Base-by-base conservation (phyloP, 2,797 vertebrate genomes). In the Acanthurus leucopareius region DNA sequence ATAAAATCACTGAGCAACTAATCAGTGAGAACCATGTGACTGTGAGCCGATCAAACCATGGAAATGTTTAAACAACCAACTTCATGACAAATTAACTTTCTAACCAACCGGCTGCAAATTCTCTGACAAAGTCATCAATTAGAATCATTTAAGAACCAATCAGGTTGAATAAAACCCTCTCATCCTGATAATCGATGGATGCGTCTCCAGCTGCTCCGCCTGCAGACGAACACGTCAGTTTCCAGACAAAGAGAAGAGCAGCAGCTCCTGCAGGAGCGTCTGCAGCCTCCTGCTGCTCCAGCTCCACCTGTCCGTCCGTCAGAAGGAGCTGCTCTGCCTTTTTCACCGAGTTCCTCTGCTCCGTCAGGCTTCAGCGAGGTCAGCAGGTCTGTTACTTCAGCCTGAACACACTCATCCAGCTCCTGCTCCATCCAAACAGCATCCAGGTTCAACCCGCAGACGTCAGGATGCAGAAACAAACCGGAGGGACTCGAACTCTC, bases 31-130 rank as follows among this genome's bases (percentile, higher is more conserved):
- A 56, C 59, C 56, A 17, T 40, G 8, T 16, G 42, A 79, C 45
- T n/a, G 66, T 22, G 25, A 63, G 63, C 35, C 48, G 28, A 54
- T 61, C 62, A 49, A 57, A 71, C 32, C 69, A 64, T 58, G 65
- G 19, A 58, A 17, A 62, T 68, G 25, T 56, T 52, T 38, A 40
- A 80, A 74, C 68, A 60, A 59, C 65, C 52, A 0, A 10, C 17
- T 9, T n/a, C 59, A 28, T 5, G 1, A 44, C 11, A 72, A 48
- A 74, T 76, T 53, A 58, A 51, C 65, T 70, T 61, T 53, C 57
- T 8, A 65, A 76, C 57, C 42, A 63, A 13, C 57, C 59, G 8
- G 3, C 52, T 11, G 15, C 16, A 1, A 47, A n/a, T 10, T 15
- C 52, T 5, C 42, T 42, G 25, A 73, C 53, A 7, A 10, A 44